These are phyloP conservation scores for Megaptera novaeangliae DNA, from an alignment of 2,113 vertebrate species.

Conservation along the genomic window DNA sequence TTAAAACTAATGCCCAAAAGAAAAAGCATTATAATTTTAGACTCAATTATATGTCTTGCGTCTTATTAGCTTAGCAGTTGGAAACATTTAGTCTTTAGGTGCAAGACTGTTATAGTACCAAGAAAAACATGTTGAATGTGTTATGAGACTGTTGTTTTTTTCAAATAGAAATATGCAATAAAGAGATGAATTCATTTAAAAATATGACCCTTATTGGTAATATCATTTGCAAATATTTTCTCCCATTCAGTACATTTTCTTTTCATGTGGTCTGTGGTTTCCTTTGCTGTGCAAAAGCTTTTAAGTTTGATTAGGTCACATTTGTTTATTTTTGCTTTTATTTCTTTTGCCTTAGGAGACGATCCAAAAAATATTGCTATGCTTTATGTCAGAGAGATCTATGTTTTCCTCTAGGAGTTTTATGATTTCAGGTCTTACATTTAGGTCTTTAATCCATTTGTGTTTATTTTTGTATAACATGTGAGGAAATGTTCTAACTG, in stretches of 20 bases:
- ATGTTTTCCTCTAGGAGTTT: not conserved
- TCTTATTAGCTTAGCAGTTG: constrained; percentile 81
- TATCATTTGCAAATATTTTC: not conserved
- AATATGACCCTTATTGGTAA: not conserved
- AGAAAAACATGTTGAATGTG: constrained; percentile 80
- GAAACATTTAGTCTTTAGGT: constrained; percentile 80
- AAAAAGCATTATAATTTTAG: constrained; percentile 82
- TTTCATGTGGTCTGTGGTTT: not conserved
- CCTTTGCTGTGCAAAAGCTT: not conserved
- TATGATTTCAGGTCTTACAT: not conserved
- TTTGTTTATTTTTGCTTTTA: not conserved
- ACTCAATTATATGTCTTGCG: constrained; percentile 80
- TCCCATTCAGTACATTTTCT: not conserved
- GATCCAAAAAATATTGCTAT: not conserved
- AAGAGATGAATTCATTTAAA: constrained; percentile 76
- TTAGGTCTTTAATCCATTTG: not conserved
- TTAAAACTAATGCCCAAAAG: constrained; percentile 83
- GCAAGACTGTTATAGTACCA: constrained; percentile 79
- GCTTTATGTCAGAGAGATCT: not conserved
- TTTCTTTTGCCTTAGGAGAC: not conserved
- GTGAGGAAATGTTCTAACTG: not conserved
- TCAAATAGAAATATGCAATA: constrained; percentile 84
- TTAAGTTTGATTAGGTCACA: not conserved
- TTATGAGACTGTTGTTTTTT: constrained; percentile 82
- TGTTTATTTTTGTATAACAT: not conserved